phyloP scores from a whole-genome alignment of 2,888 invertebrate genomes.

The Trichopria drosophilae region DNA sequence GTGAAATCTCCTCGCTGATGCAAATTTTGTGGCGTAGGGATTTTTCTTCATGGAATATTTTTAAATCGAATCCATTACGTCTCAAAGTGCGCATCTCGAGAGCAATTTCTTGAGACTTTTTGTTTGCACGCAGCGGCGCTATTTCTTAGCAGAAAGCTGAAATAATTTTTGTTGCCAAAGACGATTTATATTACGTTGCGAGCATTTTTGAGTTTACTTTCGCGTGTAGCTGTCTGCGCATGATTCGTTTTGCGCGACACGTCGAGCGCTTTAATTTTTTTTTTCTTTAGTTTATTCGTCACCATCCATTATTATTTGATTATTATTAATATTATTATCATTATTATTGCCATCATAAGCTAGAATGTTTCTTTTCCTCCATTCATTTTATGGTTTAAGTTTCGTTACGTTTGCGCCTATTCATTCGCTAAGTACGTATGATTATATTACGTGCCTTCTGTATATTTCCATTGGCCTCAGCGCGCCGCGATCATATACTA shows the following conservation, averaged over 20 bases:
- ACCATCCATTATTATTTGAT: too few relatives aligned
- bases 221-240: constrained; percentile 18
- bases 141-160: constrained; percentile 26
- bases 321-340: too few relatives aligned
- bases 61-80: constrained; percentile 8
- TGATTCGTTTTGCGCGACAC: too few relatives aligned
- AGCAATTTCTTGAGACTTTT: too few relatives aligned
- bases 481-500: constrained; percentile 30
- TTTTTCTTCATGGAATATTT: too few relatives aligned
- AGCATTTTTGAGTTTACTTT: constrained; percentile 31
- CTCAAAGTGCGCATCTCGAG: too few relatives aligned
- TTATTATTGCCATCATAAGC: too few relatives aligned
- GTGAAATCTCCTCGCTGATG: too few relatives aligned
- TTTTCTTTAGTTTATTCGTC: constrained; percentile 29
- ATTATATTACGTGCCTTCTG: constrained; percentile 35
- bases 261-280: too few relatives aligned
- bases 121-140: too few relatives aligned
- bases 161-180: constrained; percentile 45
- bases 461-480: constrained; percentile 34
- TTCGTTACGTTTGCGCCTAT: neutral
- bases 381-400: neutral
- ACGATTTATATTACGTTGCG: constrained; percentile 37
- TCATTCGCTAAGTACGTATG: constrained; percentile 1
- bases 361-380: neutral
- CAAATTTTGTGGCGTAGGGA: too few relatives aligned